Conservation (phyloP, 2,888 invertebrate species). For the Acronicta aceris region DNA sequence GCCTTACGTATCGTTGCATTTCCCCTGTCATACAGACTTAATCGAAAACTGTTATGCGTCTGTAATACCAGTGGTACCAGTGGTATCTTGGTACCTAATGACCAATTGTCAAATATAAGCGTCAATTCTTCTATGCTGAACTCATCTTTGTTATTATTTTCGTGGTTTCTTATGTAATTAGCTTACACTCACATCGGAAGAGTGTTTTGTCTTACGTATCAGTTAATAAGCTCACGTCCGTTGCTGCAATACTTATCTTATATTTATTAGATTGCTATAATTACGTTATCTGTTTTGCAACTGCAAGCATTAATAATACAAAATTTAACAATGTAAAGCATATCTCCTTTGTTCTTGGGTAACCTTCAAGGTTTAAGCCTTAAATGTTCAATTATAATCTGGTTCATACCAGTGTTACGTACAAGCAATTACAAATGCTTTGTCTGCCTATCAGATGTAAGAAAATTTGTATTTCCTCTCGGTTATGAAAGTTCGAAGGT, state of each 20-base stretch:
- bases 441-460: conserved; percentile 64
- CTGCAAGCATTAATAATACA: conserved; percentile 22
- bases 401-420: conserved; percentile 63
- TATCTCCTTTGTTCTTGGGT: conserved; percentile 58
- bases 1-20: too few species aligned
- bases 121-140: not conserved
- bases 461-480: conserved; percentile 71
- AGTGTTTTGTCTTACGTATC: conserved; percentile 7
- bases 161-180: conserved; percentile 1
- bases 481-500: conserved; percentile 38
- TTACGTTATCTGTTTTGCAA: conserved; percentile 48
- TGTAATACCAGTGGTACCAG: not conserved
- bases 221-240: conserved; percentile 26
- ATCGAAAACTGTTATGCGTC: too few species aligned
- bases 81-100: too few species aligned
- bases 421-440: conserved; percentile 73
- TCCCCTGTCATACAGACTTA: too few species aligned
- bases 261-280: conserved; percentile 41
- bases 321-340: conserved; percentile 51
- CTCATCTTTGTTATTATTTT: conserved; percentile 1
- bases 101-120: not conserved
- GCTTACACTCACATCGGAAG: conserved; percentile 2
- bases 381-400: conserved; percentile 65
- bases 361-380: conserved; percentile 67
- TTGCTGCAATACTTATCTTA: conserved; percentile 26